Percentiles rank a stretch among this genome's conserved stretches.
These are phyloP conservation scores for Hycleus phaleratus DNA, from an alignment of 1,140 invertebrate species.

Conservation along the genomic window DNA sequence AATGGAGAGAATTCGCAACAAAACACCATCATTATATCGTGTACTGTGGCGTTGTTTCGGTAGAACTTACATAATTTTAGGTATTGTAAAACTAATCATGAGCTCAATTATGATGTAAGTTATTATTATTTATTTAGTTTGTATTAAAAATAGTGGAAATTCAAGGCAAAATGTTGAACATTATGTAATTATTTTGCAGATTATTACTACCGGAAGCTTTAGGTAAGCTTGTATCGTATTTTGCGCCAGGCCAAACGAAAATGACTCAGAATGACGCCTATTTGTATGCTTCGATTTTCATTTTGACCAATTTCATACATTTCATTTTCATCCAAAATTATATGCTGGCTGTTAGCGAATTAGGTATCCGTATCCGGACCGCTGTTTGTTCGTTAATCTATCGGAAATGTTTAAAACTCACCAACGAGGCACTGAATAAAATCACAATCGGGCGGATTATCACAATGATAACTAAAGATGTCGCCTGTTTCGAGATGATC, in stretches of 20 bases:
- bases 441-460: conserved; percentile 77
- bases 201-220: conserved; percentile 62
- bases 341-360: conserved; percentile 60
- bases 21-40: conserved; percentile 47
- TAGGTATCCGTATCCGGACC: conserved; percentile 65
- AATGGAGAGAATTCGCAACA: conserved; percentile 21
- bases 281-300: conserved; percentile 59
- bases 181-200: conserved; percentile 43
- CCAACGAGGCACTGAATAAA: conserved; percentile 52
- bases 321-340: conserved; percentile 72
- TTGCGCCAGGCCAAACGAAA: conserved; percentile 41
- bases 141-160: background rate
- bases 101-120: conserved; percentile 7
- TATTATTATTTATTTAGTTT: background rate
- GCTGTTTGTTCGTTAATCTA: conserved; percentile 75
- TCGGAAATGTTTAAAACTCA: conserved; percentile 60
- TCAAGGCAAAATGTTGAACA: conserved; percentile 1
- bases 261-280: conserved; percentile 48
- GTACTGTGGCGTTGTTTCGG: conserved; percentile 50
- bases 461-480: conserved; percentile 80
- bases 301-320: conserved; percentile 54
- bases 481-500: conserved; percentile 59
- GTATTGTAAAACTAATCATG: conserved; percentile 22
- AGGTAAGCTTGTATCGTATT: conserved; percentile 60
- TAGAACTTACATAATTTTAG: conserved; percentile 43